Evolutionary conservation across 2,888 invertebrate genomes (phyloP), one percentile per base, ranked within the genome.

Genomic region (Aproaerema taeniolella): DNA sequence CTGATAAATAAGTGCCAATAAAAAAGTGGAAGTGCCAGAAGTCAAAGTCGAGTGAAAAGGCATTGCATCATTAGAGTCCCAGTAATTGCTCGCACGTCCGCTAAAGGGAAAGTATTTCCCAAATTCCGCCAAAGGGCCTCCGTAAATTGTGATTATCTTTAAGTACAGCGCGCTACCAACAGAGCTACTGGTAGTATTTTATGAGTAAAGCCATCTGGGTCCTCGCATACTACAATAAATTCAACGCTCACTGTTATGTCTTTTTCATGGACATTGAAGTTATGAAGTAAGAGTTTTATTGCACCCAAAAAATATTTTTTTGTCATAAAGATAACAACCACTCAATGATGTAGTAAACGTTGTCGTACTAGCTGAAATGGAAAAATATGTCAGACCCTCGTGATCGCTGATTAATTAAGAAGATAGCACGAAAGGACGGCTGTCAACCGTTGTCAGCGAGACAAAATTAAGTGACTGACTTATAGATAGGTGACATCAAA

Each of bases 111-210:
- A 74, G 64, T 69, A 67, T 74, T 72, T 61, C 63, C 63, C 60
- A 66, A 79, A 71, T 66, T 69, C 61, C 52, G 53, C 53, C 57
- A 64, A 70, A 72, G 67, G 75, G 68, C 67, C 61, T 63, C 71
- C 69, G 83, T 85, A 86, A 86, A 85, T 86, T 80, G 76, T 81
- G 81, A 85, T 86, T 85, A 86, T 80, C 80, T 82, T 78, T 78
- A 77, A 85, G 82, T 80, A 80, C 64, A 69, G 62, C 70, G 67
- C 67, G 73, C 64, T 74, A 75, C 71, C 68, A 73, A 69, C 73
- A 75, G 73, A 72, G 70, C 76, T 78, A 78, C 82, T 83, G 74
- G 65, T 72, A 66, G 73, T 81, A 80, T 85, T 85, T 85, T 85
- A 85, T 76, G 85, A 79, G 80, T 54, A 67, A 68, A 79, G 82